These are phyloP conservation scores for Phocides pigmalion DNA, from an alignment of 1,140 invertebrate genomes.

Conservation along the genomic window DNA sequence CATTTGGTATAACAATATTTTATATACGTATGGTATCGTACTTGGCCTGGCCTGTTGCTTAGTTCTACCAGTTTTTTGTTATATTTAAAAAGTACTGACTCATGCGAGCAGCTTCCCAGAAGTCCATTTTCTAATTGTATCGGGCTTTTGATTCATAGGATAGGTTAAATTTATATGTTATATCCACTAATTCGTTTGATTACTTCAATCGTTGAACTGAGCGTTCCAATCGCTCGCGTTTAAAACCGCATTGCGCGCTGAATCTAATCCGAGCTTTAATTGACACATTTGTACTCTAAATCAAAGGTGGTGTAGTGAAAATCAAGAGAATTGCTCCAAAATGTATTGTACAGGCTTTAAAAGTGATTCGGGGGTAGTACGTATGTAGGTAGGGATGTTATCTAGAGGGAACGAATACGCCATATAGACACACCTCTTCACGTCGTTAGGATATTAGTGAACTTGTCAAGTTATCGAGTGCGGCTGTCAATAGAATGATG, in stretches of 20 bases:
- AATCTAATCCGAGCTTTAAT: background rate
- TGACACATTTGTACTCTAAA: conserved; percentile 9
- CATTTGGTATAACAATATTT: too few relatives aligned
- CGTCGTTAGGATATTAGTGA: conserved; percentile 26
- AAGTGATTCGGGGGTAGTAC: conserved; percentile 4
- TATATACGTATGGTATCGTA: too few relatives aligned
- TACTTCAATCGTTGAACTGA: too few relatives aligned
- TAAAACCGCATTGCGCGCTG: background rate
- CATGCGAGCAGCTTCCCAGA: too few relatives aligned
- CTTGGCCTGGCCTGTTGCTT: too few relatives aligned
- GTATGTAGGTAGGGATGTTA: background rate
- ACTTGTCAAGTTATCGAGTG: conserved; percentile 36
- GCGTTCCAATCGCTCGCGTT: too few relatives aligned
- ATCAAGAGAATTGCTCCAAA: conserved; percentile 16
- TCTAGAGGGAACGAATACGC: conserved; percentile 3
- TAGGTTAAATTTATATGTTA: too few relatives aligned
- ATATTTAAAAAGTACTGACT: too few relatives aligned
- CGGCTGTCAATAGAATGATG: conserved; percentile 28
- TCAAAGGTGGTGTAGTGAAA: background rate
- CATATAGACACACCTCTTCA: conserved; percentile 18
- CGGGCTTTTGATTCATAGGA: too few relatives aligned
- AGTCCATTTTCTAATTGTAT: too few relatives aligned
- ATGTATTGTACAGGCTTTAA: conserved; percentile 32
- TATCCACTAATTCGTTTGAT: too few relatives aligned
- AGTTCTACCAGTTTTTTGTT: too few relatives aligned